Base-by-base conservation (phyloP, 2,797 vertebrate genomes). In the Leptodactylus fallax region DNA sequence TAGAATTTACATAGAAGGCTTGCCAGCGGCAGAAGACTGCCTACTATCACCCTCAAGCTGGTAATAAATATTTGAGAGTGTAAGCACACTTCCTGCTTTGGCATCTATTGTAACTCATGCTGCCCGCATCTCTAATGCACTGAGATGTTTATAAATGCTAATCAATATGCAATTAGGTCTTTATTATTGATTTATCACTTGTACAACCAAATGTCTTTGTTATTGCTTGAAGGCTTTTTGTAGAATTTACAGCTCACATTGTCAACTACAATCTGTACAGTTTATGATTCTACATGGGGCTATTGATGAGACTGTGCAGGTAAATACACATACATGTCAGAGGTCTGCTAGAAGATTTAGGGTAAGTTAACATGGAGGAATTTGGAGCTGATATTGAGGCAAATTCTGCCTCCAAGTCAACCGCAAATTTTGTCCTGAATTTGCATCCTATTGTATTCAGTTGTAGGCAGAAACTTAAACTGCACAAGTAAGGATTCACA, bases 41-140 rank as follows among this genome's bases (percentile, higher is more conserved):
- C 83, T 85, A 63, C 53, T 76, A 77, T 77, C 58, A 25, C 72
- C 83, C 83, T 78, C 36, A 85, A 77, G 83, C 72, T 77, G 58
- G 12, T 78, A 85, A 85, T 85, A 85, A 85, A 85, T 85, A 85
- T 77, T 85, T 63, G 36, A 85, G 60, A 6, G 25, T 85, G 72
- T 65, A 65, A 78, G 83, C 49, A 77, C 45, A 78, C 36, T 19
- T 85, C 58, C 45, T 53, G 71, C 45, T 6, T 1, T 63, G 74
- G 55, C 58, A 58, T 74, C 21, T 63, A 17, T 36, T 65, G 25
- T 85, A 49, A 53, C 21, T 63, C 13, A 45, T 23, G 19, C 47
- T 85, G 60, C 72, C 74, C 63, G 69, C 71, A 74, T 84, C 82
- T 84, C 56, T 60, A 47, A 56, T 51, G 36, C 23, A 27, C n/a